A percentile compares a stretch with the other conserved stretches of the same genome.
phyloP scores from a whole-genome alignment of 1,140 invertebrate genomes.

The Melitaea cinxia region DNA sequence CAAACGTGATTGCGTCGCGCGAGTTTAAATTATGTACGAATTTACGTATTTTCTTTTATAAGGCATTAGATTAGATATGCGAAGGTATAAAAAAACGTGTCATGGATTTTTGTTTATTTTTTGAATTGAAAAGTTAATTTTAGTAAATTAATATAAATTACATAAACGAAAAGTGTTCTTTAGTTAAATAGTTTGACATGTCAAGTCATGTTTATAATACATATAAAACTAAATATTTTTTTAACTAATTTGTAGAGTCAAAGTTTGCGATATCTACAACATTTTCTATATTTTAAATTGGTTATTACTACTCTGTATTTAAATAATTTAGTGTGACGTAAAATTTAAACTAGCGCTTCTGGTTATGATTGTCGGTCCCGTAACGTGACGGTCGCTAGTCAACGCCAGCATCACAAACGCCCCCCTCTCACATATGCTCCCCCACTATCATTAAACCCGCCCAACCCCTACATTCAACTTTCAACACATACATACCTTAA shows the following conservation, averaged over 20 bases:
- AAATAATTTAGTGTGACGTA: background rate
- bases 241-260: too few species aligned
- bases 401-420: constrained; percentile 64
- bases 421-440: background rate
- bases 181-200: too few species aligned
- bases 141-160: too few species aligned
- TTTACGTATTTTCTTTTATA: background rate
- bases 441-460: background rate
- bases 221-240: too few species aligned
- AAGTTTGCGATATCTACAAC: too few species aligned
- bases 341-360: constrained; percentile 38
- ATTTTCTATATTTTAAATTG: too few species aligned
- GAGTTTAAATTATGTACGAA: constrained; percentile 39
- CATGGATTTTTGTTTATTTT: background rate
- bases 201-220: too few species aligned
- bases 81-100: too few species aligned
- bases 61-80: background rate
- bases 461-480: background rate
- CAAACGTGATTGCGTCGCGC: constrained; percentile 30
- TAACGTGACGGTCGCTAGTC: constrained; percentile 69
- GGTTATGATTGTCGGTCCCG: constrained; percentile 58
- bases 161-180: too few species aligned
- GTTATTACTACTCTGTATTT: too few species aligned
- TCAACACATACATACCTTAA: background rate
- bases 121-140: background rate